Conservation (phyloP, 2,888 invertebrate species). For the Caenorhabditis sp. region DNA sequence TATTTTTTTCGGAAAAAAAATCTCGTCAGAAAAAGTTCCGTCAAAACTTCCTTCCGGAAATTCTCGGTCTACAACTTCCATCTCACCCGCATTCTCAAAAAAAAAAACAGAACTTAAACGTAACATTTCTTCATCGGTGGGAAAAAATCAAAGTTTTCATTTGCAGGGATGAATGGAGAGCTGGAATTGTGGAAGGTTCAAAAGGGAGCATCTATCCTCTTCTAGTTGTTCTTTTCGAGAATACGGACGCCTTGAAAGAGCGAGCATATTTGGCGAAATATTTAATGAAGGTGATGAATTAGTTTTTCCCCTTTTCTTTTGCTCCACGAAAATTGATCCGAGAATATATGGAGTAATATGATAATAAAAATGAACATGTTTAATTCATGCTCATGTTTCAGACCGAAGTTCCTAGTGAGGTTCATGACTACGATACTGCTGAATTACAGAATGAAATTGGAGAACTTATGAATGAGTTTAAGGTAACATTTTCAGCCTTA, state of each 20-base stretch:
- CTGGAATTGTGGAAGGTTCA: conserved; percentile 80
- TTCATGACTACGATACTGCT: conserved; percentile 80
- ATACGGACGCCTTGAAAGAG: conserved; percentile 81
- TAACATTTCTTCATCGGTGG: not conserved
- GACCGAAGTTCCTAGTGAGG: conserved; percentile 52
- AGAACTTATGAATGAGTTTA: conserved; percentile 82
- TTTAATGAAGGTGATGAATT: conserved; percentile 64
- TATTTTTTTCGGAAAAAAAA: no score
- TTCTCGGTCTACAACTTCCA: no score
- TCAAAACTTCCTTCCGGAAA: no score
- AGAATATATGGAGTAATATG: not conserved
- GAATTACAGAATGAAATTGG: conserved; percentile 79
- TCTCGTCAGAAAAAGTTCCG: no score
- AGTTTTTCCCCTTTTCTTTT: conserved; percentile 15
- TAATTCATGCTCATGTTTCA: conserved; percentile 2
- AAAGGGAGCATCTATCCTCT: conserved; percentile 81
- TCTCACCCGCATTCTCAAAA: no score
- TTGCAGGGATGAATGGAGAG: conserved; percentile 76
- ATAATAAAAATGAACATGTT: not conserved
- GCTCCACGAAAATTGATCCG: conserved; percentile 6
- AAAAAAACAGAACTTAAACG: not conserved
- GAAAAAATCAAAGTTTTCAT: not conserved
- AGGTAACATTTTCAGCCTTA: conserved; percentile 73
- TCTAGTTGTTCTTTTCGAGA: conserved; percentile 82
- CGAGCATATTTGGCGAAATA: conserved; percentile 83